phyloP scores from a whole-genome alignment of 2,888 invertebrate species.

The Thecophora atra region DNA sequence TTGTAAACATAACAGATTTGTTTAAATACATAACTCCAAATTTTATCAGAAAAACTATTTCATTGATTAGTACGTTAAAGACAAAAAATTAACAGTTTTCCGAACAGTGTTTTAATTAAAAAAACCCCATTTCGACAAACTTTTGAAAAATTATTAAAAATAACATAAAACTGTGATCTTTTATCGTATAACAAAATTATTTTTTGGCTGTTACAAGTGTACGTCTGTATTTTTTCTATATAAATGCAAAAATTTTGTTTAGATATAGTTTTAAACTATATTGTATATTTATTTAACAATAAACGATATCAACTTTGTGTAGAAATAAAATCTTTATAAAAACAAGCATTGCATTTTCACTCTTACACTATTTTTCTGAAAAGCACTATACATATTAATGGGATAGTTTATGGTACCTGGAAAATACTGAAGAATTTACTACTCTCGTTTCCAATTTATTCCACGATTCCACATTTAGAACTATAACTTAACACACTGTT shows the following conservation, averaged over 20 bases:
- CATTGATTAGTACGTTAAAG: neutral
- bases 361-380: neutral
- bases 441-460: too few species aligned
- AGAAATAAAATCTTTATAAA: constrained; percentile 41
- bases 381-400: too few species aligned
- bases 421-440: too few species aligned
- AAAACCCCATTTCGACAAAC: constrained; percentile 8
- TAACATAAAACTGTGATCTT: constrained; percentile 63
- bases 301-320: constrained; percentile 37
- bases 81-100: constrained; percentile 5
- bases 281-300: constrained; percentile 7
- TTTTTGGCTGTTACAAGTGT: constrained; percentile 54
- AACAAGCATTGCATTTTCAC: constrained; percentile 40
- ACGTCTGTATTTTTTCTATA: constrained; percentile 21
- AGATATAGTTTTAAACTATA: constrained; percentile 17
- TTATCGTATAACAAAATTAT: constrained; percentile 55
- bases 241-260: constrained; percentile 13
- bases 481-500: too few species aligned
- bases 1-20: too few species aligned
- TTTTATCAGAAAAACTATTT: neutral
- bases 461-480: too few species aligned
- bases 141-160: constrained; percentile 56
- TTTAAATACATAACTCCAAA: constrained; percentile 33
- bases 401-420: too few species aligned
- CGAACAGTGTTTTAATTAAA: constrained; percentile 27